Conservation (phyloP, 1,140 invertebrate species). For the Forficula auricularia region DNA sequence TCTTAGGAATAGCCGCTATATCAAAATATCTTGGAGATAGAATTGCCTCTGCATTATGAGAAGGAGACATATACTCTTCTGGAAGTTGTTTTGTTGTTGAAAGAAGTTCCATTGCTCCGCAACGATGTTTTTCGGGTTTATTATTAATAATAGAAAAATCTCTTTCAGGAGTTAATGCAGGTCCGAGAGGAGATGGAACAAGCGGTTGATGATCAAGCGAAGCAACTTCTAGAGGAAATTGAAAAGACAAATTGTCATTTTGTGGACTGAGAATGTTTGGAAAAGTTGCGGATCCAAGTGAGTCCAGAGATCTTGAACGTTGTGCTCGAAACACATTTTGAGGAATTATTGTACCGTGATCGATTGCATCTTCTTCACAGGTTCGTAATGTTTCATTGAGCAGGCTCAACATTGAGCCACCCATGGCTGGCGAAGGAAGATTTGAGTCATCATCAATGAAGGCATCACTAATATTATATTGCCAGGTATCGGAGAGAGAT, state of each 20-base stretch:
- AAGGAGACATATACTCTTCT: no score
- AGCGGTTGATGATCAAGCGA: no score
- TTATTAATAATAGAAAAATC: no score
- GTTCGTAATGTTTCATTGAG: slow-evolving; percentile 7
- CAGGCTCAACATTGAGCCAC: slow-evolving; percentile 11
- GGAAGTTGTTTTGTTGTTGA: no score
- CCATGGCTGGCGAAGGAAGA: slow-evolving; percentile 16
- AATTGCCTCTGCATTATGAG: no score
- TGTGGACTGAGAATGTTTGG: background rate
- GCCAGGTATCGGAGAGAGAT: slow-evolving; percentile 16
- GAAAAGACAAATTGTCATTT: background rate
- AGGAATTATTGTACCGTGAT: background rate
- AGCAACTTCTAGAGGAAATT: no score
- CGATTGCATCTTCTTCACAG: background rate
- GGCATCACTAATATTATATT: slow-evolving; percentile 11
- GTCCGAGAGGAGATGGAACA: no score
- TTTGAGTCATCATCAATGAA: slow-evolving; percentile 10
- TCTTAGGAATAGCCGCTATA: slow-evolving; percentile 4
- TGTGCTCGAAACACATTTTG: slow-evolving; percentile 6
- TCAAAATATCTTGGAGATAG: background rate
- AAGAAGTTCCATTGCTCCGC: no score
- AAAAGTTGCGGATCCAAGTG: slow-evolving; percentile 4
- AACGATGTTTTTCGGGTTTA: no score
- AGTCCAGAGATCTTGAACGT: slow-evolving; percentile 10
- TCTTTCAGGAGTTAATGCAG: no score